Base-by-base conservation (phyloP, 2,888 invertebrate genomes). In the Pimpla rufipes region DNA sequence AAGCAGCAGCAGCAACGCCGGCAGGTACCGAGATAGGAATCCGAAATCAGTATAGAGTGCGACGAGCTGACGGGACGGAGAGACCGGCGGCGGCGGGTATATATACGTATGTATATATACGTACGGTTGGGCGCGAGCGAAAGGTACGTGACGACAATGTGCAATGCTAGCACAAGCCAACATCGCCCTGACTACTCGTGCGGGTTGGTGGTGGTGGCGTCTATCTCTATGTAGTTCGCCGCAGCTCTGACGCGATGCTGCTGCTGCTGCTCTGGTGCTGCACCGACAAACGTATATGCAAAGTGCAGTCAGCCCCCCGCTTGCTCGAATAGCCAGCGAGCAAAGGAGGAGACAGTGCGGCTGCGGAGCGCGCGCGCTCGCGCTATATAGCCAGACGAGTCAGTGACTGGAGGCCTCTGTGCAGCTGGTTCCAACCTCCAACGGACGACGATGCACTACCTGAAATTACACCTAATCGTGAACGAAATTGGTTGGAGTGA, bases 81-180 rank as follows among this genome's bases (percentile, higher is more conserved):
- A n/a, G n/a, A 21, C 57, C 29, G 3, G n/a, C 6, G 29, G 29
- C 29, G 29, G 29, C 29, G 3, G 29, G 29, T 29, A 5, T 29
- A 29, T 29, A 29, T 29, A 29, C 29, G 42, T 23, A 50, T 45
- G 37, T 29, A 42, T 55, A 16, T 37, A 59, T 57, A 55, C 23
- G 57, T 57, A 40, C 35, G 62, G 64, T 77, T 67, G 67, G 59
- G 62, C 55, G 83, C 85, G 77, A 70, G 76, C 45, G 70, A 59
- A 47, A 71, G 37, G 64, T 88, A 92, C 92, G 92, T 91, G 92
- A 92, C 90, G 90, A 88, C 86, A 90, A 91, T 92, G 88, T 90
- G 86, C 86, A 89, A 91, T 79, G 70, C 83, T 57, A 68, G 47
- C 76, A 47, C 47, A 50, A 67, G n/a, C 47, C 67, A 50, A 7